Percentiles rank a stretch among this genome's conserved stretches.
phyloP scores from a whole-genome alignment of 2,113 vertebrate species.

The Rhipidura dahli region DNA sequence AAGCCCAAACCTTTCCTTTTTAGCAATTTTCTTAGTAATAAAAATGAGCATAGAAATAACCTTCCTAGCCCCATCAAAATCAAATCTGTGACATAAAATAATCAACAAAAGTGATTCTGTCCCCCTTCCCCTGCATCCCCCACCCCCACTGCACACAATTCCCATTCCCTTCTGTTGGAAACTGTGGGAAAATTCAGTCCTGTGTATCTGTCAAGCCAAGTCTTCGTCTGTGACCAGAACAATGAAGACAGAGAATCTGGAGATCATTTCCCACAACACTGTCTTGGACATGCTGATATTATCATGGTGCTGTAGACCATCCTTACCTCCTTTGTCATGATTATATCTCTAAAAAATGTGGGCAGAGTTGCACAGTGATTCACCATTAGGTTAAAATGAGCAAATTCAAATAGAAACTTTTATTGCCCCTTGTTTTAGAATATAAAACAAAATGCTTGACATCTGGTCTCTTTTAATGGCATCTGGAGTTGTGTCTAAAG shows the following conservation, averaged over 20 bases:
- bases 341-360: constrained; percentile 36
- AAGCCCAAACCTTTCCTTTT: background rate
- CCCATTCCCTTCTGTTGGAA: background rate
- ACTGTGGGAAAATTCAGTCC: background rate
- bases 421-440: constrained; percentile 49
- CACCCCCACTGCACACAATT: background rate
- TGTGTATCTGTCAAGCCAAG: background rate
- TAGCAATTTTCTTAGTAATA: background rate
- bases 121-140: background rate
- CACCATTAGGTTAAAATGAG: constrained; percentile 26
- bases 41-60: background rate
- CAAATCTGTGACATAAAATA: background rate
- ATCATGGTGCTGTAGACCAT: constrained; percentile 20
- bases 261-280: constrained; percentile 17
- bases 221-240: background rate
- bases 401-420: constrained; percentile 54
- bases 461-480: constrained; percentile 67
- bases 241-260: constrained; percentile 8
- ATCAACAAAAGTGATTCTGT: background rate
- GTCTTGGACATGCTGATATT: background rate
- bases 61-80: background rate
- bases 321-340: constrained; percentile 15
- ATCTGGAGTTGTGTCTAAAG: constrained; percentile 53
- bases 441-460: constrained; percentile 50
- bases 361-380: constrained; percentile 35